A percentile compares a stretch with the other conserved stretches of the same genome.
Evolutionary conservation across 2,888 invertebrate genomes (phyloP).

Genomic region (Macrophya annulata): DNA sequence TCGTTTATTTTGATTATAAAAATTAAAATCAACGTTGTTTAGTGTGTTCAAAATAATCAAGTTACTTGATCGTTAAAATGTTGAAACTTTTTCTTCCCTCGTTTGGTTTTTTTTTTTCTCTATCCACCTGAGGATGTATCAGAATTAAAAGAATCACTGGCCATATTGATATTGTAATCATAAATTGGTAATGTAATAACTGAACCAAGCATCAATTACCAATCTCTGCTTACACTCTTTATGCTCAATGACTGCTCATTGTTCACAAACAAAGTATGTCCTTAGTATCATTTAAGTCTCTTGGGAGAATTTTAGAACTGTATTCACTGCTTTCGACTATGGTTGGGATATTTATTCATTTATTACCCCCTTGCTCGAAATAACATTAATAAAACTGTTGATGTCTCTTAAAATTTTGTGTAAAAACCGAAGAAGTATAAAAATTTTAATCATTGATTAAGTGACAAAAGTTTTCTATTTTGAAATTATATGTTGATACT

Average conservation of each 20-base stretch:
- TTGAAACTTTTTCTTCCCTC: not conserved
- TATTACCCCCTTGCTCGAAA: not conserved
- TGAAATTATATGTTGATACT: not conserved
- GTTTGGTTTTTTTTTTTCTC: not conserved
- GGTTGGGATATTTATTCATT: slow-evolving; percentile 4
- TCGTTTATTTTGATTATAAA: not conserved
- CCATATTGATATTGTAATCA: slow-evolving; percentile 41
- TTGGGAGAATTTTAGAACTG: not conserved
- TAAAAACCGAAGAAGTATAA: not conserved
- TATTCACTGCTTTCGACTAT: slow-evolving; percentile 34
- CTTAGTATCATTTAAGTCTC: slow-evolving; percentile 38
- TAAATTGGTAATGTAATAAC: slow-evolving; percentile 36
- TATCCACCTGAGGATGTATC: slow-evolving; percentile 1
- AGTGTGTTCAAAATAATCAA: slow-evolving; percentile 44
- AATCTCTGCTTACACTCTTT: slow-evolving; percentile 41
- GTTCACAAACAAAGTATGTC: slow-evolving; percentile 29
- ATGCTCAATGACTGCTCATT: slow-evolving; percentile 46
- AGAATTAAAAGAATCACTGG: slow-evolving; percentile 8
- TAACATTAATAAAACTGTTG: not conserved
- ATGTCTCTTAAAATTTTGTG: not conserved
- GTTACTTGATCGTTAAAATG: slow-evolving; percentile 19
- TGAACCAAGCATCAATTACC: slow-evolving; percentile 25
- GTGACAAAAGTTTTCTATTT: not conserved
- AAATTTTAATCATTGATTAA: not conserved
- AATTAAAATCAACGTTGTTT: not conserved